phyloP scores from a whole-genome alignment of 2,888 invertebrate species.

The Hyposoter didymator region DNA sequence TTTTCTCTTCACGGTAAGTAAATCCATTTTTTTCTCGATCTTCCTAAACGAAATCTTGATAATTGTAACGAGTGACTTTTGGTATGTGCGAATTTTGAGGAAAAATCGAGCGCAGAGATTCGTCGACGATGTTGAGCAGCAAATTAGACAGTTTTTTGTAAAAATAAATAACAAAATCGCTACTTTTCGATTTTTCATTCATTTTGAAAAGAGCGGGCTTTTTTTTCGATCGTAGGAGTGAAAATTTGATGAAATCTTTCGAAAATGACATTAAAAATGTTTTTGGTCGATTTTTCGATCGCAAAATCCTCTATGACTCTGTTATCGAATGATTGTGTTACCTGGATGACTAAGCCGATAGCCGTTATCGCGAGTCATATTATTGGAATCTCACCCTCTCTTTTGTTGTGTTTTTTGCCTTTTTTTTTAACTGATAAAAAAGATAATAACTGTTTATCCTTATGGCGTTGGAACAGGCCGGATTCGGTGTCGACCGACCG shows the following conservation, averaged over 20 bases:
- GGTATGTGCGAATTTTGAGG: background rate
- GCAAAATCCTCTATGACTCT: background rate
- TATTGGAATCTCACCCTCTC: conserved; percentile 12
- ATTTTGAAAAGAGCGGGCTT: background rate
- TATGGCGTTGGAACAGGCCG: background rate
- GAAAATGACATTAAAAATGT: background rate
- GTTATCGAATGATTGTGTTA: conserved; percentile 2
- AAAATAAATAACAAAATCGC: background rate
- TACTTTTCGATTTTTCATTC: background rate
- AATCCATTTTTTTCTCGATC: conserved; percentile 1
- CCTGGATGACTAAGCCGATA: conserved; percentile 43
- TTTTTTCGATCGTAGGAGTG: background rate
- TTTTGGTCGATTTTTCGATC: background rate
- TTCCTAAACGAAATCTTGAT: too few species aligned
- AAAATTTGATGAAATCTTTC: background rate
- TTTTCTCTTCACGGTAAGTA: conserved; percentile 91
- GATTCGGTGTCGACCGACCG: background rate
- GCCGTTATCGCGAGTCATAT: conserved; percentile 39
- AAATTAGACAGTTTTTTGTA: background rate
- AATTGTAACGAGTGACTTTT: background rate
- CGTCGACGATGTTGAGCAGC: background rate
- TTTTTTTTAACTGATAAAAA: conserved; percentile 13
- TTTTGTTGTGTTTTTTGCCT: background rate
- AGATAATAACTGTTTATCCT: background rate
- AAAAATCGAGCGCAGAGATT: background rate